Conservation (phyloP, 1,140 invertebrate species). For the Thaumetopoea pityocampa region DNA sequence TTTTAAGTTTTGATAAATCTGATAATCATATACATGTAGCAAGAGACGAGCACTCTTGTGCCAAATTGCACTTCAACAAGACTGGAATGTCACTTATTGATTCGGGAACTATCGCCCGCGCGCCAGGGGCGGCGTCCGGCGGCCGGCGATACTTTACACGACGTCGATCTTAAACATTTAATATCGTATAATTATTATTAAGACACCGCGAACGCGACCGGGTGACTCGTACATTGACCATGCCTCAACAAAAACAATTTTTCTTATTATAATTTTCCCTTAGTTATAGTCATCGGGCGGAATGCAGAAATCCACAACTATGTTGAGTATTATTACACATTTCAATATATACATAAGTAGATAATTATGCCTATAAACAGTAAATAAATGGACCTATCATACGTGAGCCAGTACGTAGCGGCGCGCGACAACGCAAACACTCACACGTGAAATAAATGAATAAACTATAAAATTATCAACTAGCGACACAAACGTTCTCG, state of each 20-base stretch:
- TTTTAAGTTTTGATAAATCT: constrained; percentile 16
- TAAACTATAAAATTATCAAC: constrained; percentile 47
- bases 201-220: constrained; percentile 32
- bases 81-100: constrained; percentile 71
- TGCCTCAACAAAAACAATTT: constrained; percentile 44
- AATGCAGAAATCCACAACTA: constrained; percentile 75
- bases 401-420: constrained; percentile 55
- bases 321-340: constrained; percentile 71
- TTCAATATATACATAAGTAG: constrained; percentile 73
- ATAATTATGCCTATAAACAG: constrained; percentile 53
- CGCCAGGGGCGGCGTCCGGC: constrained; percentile 22
- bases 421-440: constrained; percentile 47
- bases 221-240: constrained; percentile 35
- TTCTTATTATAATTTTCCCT: constrained; percentile 60
- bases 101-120: constrained; percentile 56
- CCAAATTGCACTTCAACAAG: constrained; percentile 64
- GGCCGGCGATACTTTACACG: constrained; percentile 33
- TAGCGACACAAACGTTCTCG: constrained; percentile 59
- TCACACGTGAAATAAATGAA: constrained; percentile 54
- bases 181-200: constrained; percentile 24
- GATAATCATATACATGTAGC: neutral
- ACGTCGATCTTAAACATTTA: constrained; percentile 28
- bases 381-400: constrained; percentile 60
- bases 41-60: constrained; percentile 26
- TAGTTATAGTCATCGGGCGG: constrained; percentile 71